phyloP scores from a whole-genome alignment of 2,888 invertebrate genomes.

The Trichopria drosophilae region DNA sequence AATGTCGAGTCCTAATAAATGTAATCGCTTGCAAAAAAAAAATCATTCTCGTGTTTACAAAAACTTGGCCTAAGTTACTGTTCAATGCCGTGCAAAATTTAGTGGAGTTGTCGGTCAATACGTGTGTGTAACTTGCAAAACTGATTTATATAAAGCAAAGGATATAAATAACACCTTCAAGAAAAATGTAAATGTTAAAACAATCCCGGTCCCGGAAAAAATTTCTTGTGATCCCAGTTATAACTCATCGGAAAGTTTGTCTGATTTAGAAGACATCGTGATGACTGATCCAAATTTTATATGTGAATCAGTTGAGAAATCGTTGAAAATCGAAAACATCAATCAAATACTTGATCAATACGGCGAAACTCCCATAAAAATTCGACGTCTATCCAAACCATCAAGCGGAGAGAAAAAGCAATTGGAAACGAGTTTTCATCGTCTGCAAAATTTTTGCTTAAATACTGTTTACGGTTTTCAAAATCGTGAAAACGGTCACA shows the following conservation, averaged over 20 bases:
- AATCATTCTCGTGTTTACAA: too few relatives aligned
- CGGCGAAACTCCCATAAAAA: constrained; percentile 5
- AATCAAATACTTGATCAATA: constrained; percentile 2
- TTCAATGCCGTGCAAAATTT: background rate
- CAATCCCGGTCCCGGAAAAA: too few relatives aligned
- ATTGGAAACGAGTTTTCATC: background rate
- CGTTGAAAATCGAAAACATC: constrained; percentile 1
- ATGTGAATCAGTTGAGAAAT: constrained; percentile 3
- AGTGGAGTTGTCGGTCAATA: background rate
- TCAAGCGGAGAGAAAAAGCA: background rate
- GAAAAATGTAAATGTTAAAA: too few relatives aligned
- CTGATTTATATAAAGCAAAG: too few relatives aligned
- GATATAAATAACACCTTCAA: too few relatives aligned
- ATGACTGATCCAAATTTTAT: constrained; percentile 1
- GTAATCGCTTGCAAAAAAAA: too few relatives aligned
- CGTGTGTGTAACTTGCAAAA: background rate
- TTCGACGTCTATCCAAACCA: constrained; percentile 2
- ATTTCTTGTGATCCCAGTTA: too few relatives aligned
- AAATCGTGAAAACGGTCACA: background rate
- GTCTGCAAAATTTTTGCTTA: too few relatives aligned
- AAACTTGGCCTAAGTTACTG: background rate
- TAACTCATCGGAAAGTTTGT: background rate
- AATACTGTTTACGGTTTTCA: too few relatives aligned
- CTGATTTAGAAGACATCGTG: background rate
- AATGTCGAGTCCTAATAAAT: too few relatives aligned